Conservation (phyloP, 2,797 vertebrate genomes). For the Sternotherus odoratus region DNA sequence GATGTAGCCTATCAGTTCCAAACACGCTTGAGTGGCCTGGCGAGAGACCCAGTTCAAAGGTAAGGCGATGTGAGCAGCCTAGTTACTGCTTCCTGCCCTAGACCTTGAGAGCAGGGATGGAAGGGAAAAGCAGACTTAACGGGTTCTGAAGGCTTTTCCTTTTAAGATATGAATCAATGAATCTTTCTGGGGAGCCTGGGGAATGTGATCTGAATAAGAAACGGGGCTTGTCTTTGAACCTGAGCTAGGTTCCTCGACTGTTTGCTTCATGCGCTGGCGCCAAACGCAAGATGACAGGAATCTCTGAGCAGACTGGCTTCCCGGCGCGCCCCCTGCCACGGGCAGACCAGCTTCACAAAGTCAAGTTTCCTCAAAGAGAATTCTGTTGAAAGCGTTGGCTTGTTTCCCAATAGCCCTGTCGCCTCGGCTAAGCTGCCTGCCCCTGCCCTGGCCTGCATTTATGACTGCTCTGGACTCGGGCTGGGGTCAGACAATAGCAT, state of each 20-base stretch:
- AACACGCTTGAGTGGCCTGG: constrained; percentile 36
- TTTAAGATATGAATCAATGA: constrained; percentile 74
- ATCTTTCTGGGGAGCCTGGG: constrained; percentile 61
- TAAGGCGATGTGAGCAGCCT: constrained; percentile 69
- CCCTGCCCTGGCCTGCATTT: background rate
- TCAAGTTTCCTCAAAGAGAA: constrained; percentile 49
- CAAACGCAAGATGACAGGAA: constrained; percentile 67
- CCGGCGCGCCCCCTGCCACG: constrained; percentile 46
- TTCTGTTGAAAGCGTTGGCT: constrained; percentile 41
- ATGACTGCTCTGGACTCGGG: background rate
- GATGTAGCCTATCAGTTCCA: background rate
- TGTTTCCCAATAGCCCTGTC: constrained; percentile 33
- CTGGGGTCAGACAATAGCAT: background rate
- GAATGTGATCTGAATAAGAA: constrained; percentile 74
- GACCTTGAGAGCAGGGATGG: constrained; percentile 64
- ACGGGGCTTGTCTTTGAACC: constrained; percentile 68
- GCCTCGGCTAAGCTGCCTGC: background rate
- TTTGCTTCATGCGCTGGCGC: constrained; percentile 70
- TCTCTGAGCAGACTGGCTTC: constrained; percentile 66
- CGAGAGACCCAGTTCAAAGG: constrained; percentile 53
- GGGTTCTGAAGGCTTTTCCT: constrained; percentile 73
- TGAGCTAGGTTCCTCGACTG: constrained; percentile 60
- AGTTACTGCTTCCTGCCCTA: constrained; percentile 63
- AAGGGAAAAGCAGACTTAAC: constrained; percentile 57
- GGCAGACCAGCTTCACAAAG: constrained; percentile 53